Conservation (phyloP, 1,140 invertebrate genomes). For the Drosophila kanapiae region DNA sequence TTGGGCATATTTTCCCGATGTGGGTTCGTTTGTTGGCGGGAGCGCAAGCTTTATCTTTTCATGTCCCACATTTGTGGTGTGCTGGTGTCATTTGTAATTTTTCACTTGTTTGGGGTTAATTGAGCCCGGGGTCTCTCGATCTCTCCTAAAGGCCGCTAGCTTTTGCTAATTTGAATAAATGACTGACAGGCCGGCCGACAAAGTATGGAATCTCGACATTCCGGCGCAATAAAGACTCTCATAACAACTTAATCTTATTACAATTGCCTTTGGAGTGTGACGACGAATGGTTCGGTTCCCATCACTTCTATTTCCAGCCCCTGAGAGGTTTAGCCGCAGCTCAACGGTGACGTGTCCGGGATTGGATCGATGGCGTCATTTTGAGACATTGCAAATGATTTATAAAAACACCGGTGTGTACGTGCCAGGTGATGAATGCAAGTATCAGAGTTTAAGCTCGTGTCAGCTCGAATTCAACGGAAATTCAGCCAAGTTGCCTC, state of each 20-base stretch:
- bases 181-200: conserved; percentile 35
- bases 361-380: conserved; percentile 62
- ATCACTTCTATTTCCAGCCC: conserved; percentile 70
- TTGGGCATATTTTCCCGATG: conserved; percentile 42
- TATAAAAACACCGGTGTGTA: conserved; percentile 59
- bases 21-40: conserved; percentile 16
- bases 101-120: conserved; percentile 76
- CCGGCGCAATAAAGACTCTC: conserved; percentile 17
- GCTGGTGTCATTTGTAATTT: conserved; percentile 57
- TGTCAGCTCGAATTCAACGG: conserved; percentile 62
- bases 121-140: conserved; percentile 56
- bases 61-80: conserved; percentile 43
- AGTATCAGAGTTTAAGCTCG: conserved; percentile 19
- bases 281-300: conserved; percentile 6
- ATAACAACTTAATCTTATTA: conserved; percentile 70
- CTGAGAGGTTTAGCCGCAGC: conserved; percentile 40
- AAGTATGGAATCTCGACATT: conserved; percentile 11
- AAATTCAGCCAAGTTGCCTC: conserved; percentile 38
- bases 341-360: conserved; percentile 49
- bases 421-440: conserved; percentile 54
- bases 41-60: conserved; percentile 36
- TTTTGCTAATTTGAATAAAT: conserved; percentile 70
- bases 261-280: conserved; percentile 38
- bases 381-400: conserved; percentile 32
- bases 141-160: conserved; percentile 22